Conservation (phyloP, 2,888 invertebrate species). For the Acleris literana region DNA sequence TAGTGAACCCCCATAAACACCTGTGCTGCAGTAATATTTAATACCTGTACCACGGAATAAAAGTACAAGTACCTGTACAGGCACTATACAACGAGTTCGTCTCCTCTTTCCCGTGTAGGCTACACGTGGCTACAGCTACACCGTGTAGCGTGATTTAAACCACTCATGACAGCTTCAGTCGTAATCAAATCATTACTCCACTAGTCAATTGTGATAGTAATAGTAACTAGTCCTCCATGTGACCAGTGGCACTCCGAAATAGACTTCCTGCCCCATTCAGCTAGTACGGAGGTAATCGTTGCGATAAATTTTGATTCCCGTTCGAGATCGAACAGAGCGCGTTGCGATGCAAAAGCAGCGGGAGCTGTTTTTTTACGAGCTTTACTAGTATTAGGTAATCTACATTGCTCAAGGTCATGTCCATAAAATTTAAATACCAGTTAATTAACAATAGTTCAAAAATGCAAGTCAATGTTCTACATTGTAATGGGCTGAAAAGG, state of each 20-base stretch:
- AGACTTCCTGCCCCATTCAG: slow-evolving; percentile 53
- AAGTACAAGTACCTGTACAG: no score
- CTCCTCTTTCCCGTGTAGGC: slow-evolving; percentile 2
- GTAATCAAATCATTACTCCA: slow-evolving; percentile 39
- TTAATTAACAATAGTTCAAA: no score
- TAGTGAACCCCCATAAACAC: no score
- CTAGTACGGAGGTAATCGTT: slow-evolving; percentile 33
- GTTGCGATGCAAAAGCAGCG: neutral
- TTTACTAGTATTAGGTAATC: no score
- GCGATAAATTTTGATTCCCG: slow-evolving; percentile 41
- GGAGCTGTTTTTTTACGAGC: neutral
- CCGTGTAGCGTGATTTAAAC: slow-evolving; percentile 16
- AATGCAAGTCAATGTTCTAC: no score
- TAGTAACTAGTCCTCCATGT: slow-evolving; percentile 31
- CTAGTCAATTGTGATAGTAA: slow-evolving; percentile 25
- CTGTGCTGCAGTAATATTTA: no score
- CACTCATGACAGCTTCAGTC: slow-evolving; percentile 3
- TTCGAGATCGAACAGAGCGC: slow-evolving; percentile 19
- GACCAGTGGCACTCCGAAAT: slow-evolving; percentile 51
- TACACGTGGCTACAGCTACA: no score
- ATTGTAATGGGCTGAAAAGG: no score
- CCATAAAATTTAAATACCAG: no score
- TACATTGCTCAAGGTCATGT: no score
- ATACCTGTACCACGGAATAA: no score
- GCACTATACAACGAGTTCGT: no score